These are phyloP conservation scores for Molanna angustata DNA, from an alignment of 2,888 invertebrate species.

Conservation along the genomic window DNA sequence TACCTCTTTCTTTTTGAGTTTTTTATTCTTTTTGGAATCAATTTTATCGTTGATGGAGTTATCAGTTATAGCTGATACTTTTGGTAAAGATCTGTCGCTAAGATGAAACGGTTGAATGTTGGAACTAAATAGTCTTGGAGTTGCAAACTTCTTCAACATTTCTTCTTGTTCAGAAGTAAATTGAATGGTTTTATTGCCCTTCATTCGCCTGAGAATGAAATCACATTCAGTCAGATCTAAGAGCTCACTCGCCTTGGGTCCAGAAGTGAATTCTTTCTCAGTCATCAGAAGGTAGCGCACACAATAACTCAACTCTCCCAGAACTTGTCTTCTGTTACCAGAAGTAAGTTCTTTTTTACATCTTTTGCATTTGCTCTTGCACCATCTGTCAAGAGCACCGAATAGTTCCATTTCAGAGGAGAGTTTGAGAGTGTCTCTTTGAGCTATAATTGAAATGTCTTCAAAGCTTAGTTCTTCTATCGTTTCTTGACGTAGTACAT, in stretches of 20 bases:
- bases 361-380: constrained; percentile 49
- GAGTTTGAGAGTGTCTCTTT: constrained; percentile 65
- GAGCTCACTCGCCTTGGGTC: constrained; percentile 49
- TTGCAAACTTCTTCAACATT: constrained; percentile 48
- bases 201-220: constrained; percentile 47
- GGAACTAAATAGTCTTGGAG: constrained; percentile 45
- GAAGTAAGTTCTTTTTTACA: constrained; percentile 48
- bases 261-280: constrained; percentile 60
- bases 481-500: constrained; percentile 53
- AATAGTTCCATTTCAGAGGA: constrained; percentile 61
- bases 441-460: constrained; percentile 63
- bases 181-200: constrained; percentile 40
- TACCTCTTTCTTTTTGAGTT: constrained; percentile 31
- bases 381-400: constrained; percentile 59
- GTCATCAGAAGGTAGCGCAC: constrained; percentile 67
- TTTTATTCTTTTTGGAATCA: constrained; percentile 30
- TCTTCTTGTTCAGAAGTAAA: constrained; percentile 50
- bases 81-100: constrained; percentile 47
- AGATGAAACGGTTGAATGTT: constrained; percentile 49
- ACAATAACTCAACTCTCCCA: constrained; percentile 57
- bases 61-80: constrained; percentile 43
- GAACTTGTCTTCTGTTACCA: constrained; percentile 48
- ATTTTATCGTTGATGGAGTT: constrained; percentile 39
- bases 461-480: constrained; percentile 62
- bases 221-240: constrained; percentile 51